phyloP scores from a whole-genome alignment of 2,797 vertebrate genomes.

The Valencia hispanica region DNA sequence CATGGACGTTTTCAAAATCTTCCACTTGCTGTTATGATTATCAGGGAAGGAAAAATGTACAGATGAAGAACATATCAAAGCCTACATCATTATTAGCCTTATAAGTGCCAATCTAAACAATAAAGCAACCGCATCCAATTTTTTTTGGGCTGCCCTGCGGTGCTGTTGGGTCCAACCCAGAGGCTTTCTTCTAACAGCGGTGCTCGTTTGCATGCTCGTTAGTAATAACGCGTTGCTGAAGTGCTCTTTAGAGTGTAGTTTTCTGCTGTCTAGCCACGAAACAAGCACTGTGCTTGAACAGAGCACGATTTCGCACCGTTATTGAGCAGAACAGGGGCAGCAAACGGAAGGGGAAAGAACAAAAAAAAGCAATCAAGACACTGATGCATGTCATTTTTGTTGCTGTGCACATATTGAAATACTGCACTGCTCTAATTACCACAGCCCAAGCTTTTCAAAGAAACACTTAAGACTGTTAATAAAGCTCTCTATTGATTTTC shows the following conservation, averaged over 20 bases:
- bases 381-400: constrained; percentile 72
- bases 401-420: constrained; percentile 69
- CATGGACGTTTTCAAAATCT: constrained; percentile 24
- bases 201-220: constrained; percentile 83
- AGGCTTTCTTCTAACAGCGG: constrained; percentile 73
- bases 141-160: constrained; percentile 66
- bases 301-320: constrained; percentile 64
- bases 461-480: constrained; percentile 66
- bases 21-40: constrained; percentile 41
- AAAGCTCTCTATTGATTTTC: constrained; percentile 61
- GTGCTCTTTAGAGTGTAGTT: constrained; percentile 83
- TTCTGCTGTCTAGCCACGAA: constrained; percentile 82
- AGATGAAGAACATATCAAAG: constrained; percentile 66
- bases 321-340: constrained; percentile 67
- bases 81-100: constrained; percentile 62
- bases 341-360: constrained; percentile 77
- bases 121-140: constrained; percentile 68
- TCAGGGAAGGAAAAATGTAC: constrained; percentile 51
- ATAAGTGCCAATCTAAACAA: constrained; percentile 69
- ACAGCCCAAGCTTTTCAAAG: constrained; percentile 62
- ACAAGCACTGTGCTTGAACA: constrained; percentile 72
- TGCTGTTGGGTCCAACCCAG: constrained; percentile 73
- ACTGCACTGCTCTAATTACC: constrained; percentile 73
- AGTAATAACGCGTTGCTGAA: constrained; percentile 82
- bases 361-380: constrained; percentile 73